Evolutionary conservation across 1,140 invertebrate genomes (phyloP).

Genomic region (Drosophila mayri): DNA sequence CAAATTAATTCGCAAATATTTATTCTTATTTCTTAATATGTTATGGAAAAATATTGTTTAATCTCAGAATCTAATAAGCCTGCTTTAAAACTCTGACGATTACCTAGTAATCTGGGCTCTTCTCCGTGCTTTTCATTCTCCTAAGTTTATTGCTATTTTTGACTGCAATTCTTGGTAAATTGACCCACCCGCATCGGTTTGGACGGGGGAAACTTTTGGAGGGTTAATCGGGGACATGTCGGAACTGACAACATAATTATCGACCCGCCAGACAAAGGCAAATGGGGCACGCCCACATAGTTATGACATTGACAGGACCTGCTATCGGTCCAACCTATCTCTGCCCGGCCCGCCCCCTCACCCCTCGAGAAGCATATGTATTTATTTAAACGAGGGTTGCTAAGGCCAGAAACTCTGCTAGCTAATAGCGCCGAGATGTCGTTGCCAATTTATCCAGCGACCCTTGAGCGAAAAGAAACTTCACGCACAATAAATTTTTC

Average conservation of each 20-base stretch:
- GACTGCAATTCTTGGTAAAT: conserved; percentile 33
- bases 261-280: conserved; percentile 51
- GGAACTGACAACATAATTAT: conserved; percentile 79
- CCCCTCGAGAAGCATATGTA: neutral
- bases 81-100: neutral
- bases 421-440: conserved; percentile 63
- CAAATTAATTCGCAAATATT: neutral
- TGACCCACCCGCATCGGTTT: conserved; percentile 36
- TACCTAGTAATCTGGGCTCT: neutral
- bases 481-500: conserved; percentile 79
- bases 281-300: conserved; percentile 67
- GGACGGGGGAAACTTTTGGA: conserved; percentile 4
- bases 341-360: neutral
- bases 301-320: conserved; percentile 76
- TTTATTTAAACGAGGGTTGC: conserved; percentile 33
- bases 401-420: conserved; percentile 29
- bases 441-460: conserved; percentile 66
- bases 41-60: neutral
- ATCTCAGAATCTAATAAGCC: neutral
- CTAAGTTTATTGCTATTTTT: neutral
- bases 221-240: conserved; percentile 57
- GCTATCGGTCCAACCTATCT: conserved; percentile 20
- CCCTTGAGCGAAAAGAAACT: conserved; percentile 55
- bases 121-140: conserved; percentile 8
- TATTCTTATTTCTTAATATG: neutral